These are phyloP conservation scores for Leptopilina myrica DNA, from an alignment of 2,888 invertebrate species.

Conservation along the genomic window DNA sequence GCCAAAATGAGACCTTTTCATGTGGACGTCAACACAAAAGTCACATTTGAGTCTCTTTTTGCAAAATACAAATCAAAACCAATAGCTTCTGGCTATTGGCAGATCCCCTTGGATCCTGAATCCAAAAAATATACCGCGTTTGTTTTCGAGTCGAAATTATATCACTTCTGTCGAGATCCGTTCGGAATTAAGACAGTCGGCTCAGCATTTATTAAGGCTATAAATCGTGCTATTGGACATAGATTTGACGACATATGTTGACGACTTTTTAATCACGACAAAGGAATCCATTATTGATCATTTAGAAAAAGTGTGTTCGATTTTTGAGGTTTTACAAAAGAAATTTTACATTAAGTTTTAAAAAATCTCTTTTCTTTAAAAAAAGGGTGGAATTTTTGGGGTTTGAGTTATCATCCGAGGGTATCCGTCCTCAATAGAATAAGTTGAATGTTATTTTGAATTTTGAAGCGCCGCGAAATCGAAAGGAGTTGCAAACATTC, in stretches of 20 bases:
- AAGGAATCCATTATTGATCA: neutral
- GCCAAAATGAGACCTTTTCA: too few relatives aligned
- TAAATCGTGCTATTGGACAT: too few relatives aligned
- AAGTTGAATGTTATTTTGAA: slow-evolving; percentile 24
- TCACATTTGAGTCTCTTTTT: too few relatives aligned
- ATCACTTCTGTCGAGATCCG: too few relatives aligned
- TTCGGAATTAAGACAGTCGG: too few relatives aligned
- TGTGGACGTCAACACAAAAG: too few relatives aligned
- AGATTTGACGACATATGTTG: slow-evolving; percentile 2
- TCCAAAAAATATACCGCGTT: too few relatives aligned
- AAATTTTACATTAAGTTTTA: slow-evolving; percentile 19
- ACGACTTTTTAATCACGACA: slow-evolving; percentile 22
- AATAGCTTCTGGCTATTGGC: too few relatives aligned
- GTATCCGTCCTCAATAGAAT: neutral
- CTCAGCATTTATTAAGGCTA: too few relatives aligned
- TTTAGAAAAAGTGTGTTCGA: neutral
- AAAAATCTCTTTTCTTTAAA: slow-evolving; percentile 29
- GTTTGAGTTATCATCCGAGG: neutral
- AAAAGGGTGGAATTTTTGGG: slow-evolving; percentile 30
- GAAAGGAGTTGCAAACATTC: neutral
- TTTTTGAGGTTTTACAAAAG: neutral
- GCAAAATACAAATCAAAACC: too few relatives aligned
- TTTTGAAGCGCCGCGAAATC: slow-evolving; percentile 12
- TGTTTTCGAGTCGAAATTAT: too few relatives aligned
- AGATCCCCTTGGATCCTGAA: too few relatives aligned